Evolutionary conservation across 2,113 vertebrate species (phyloP), one percentile per base, ranked within the genome.

Genomic region (Indri indri): DNA sequence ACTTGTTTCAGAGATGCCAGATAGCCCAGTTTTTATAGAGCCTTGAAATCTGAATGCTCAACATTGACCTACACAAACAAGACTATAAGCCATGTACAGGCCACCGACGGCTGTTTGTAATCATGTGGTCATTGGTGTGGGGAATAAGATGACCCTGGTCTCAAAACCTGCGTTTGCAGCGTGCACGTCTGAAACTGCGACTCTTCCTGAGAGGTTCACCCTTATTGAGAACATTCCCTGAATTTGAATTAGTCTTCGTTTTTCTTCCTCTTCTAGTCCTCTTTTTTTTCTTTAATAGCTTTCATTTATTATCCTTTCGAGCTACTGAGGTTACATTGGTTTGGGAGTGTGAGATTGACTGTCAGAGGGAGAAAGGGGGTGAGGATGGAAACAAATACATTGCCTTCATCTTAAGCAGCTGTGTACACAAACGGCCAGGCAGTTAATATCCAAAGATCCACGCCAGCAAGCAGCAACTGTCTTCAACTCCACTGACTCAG

Each of bases 291-390:
- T 34, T 74, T 14, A 18, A 63, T 88, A 50, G n/a, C 86, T 81
- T 96, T 92, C 88, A 47, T 97, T 88, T 95, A 90, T 97, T 98
- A 94, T 90, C 34, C 77, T 91, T 96, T 71, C 57, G 84, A 89
- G 27, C 40, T 42, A 76, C 27, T 4, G 63, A 97, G 88, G 84
- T 79, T 93, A 37, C 93, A 27, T 94, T 91, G 85, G 70, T 93
- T 92, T 45, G 81, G 66, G 85, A 73, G 27, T 85, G 1, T 81
- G 76, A 45, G 61, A 25, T 59, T 71, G 54, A 37, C 63, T 47
- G 18, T 77, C 50, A 92, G 45, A 66, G 74, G 92, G 89, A 97
- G 84, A 81, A 96, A 97, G 93, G 50, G 45, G 34, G 65, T 57
- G 61, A 92, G 92, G 68, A 68, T 96, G 94, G 90, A 77, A 92